phyloP scores from a whole-genome alignment of 2,888 invertebrate genomes.

The Patella depressa region DNA sequence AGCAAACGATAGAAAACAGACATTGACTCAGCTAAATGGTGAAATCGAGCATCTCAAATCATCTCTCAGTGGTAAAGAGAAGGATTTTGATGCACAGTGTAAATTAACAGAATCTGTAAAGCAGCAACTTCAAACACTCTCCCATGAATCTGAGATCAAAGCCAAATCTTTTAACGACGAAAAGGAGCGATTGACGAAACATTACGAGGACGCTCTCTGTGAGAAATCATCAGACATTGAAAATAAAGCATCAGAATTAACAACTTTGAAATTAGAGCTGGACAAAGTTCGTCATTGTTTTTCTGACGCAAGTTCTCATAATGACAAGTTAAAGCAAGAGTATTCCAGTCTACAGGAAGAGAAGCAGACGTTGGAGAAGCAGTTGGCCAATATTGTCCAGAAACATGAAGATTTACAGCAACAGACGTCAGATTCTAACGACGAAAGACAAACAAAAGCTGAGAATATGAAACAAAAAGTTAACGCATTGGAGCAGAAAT shows the following conservation, averaged over 20 bases:
- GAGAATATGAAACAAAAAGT: conserved; percentile 29
- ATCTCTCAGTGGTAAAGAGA: conserved; percentile 18
- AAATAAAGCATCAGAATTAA: conserved; percentile 36
- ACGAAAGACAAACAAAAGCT: conserved; percentile 15
- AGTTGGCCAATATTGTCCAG: conserved; percentile 24
- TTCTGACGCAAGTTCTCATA: conserved; percentile 26
- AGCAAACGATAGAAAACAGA: background rate
- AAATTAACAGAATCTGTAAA: conserved; percentile 20
- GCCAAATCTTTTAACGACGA: conserved; percentile 15
- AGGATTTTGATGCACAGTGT: conserved; percentile 12
- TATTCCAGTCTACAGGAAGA: conserved; percentile 24
- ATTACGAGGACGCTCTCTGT: conserved; percentile 30
- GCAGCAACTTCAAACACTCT: conserved; percentile 27
- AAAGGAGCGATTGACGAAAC: conserved; percentile 38
- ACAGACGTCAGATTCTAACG: conserved; percentile 7
- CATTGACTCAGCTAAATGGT: background rate
- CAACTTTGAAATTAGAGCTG: conserved; percentile 28
- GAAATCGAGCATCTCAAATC: conserved; percentile 17
- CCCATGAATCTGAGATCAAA: conserved; percentile 10
- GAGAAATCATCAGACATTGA: conserved; percentile 42
- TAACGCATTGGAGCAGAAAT: conserved; percentile 27
- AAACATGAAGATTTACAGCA: conserved; percentile 18
- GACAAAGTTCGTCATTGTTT: conserved; percentile 35
- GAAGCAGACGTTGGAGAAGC: conserved; percentile 24
- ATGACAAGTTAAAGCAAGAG: conserved; percentile 23